Base-by-base conservation (phyloP, 2,113 vertebrate species). In the Chitala chitala region DNA sequence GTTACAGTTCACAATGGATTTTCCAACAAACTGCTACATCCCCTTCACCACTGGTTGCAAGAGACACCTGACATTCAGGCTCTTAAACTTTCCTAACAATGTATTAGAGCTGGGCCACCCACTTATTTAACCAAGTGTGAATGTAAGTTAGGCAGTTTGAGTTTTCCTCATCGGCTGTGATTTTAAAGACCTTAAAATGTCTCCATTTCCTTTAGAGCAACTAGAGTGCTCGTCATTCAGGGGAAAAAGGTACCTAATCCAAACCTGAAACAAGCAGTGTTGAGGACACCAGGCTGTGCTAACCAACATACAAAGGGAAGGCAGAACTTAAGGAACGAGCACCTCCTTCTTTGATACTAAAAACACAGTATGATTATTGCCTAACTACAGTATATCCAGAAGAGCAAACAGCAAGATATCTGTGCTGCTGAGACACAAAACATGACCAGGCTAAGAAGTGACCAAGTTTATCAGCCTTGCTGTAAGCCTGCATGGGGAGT, bases 221-320 rank as follows among this genome's bases (percentile, higher is more conserved):
- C 8, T 10, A 17, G 3, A 33, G 31, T 38, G 51, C 42, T 31
- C 42, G 50, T 48, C 31, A 69, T 15, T 31, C 44, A 17, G 26
- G 20, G 13, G 44, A 29, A 68, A 44, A 68, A 48, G 40, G 40
- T n/a, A 68, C 5, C 4, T 46, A 0, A 68, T 68, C 38, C 64
- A 42, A 48, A 68, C 64, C n/a, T 66, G 22, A 42, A n/a, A 36
- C 51, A 22, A 22, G 24, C 59, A 5, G 31, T 15, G 48, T 46
- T 54, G n/a, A 55, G 53, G 29, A 71, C 42, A 50, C 56, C 69
- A 69, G 33, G 46, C 33, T 33, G 54, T 38, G 10, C 68, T 22
- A 17, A 8, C 53, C 38, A 31, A 9, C 53, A 38, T 72, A 54
- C 70, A 72, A n/a, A 40, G 26, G 51, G 36, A 29, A 42, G 22